Percentiles rank a stretch among this genome's conserved stretches.
phyloP scores from a whole-genome alignment of 2,888 invertebrate genomes.

The Cheilosia scutellata region DNA sequence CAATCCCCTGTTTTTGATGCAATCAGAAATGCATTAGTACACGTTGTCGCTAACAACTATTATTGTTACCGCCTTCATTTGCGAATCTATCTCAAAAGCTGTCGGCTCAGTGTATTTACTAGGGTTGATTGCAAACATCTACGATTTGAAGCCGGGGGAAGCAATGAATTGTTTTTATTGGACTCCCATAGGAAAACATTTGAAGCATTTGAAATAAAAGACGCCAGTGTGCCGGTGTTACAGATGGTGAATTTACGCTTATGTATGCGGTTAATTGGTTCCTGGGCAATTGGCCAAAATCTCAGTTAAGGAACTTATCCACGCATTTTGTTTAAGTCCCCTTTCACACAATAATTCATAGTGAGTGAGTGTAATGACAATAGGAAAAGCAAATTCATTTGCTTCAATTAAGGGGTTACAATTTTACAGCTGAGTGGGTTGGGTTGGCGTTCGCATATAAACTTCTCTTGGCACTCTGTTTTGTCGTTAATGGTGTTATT shows the following conservation, averaged over 20 bases:
- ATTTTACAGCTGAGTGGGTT: constrained; percentile 56
- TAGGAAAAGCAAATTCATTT: constrained; percentile 71
- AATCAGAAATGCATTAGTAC: constrained; percentile 70
- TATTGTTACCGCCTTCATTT: constrained; percentile 69
- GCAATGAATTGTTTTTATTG: constrained; percentile 71
- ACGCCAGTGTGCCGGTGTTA: constrained; percentile 56
- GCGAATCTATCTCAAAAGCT: constrained; percentile 62
- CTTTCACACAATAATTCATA: constrained; percentile 38
- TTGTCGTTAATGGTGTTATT: background rate
- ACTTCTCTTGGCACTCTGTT: background rate
- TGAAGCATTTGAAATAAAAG: constrained; percentile 54
- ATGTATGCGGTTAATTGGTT: constrained; percentile 68
- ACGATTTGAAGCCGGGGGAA: constrained; percentile 50
- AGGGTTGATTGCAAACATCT: constrained; percentile 67
- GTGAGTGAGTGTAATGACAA: constrained; percentile 63
- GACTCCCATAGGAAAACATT: constrained; percentile 69
- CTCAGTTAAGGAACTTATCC: constrained; percentile 62
- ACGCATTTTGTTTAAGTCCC: constrained; percentile 57
- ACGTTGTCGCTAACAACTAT: constrained; percentile 72
- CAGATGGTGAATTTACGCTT: constrained; percentile 66
- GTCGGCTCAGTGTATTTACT: constrained; percentile 30
- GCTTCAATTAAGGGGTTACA: constrained; percentile 69
- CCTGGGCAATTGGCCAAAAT: constrained; percentile 68
- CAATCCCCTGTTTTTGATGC: constrained; percentile 65
- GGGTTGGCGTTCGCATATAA: background rate